These are phyloP conservation scores for Hydra vulgaris DNA, from an alignment of 30 jellyfish, hydroid and myxozoan species.

Conservation along the genomic window DNA sequence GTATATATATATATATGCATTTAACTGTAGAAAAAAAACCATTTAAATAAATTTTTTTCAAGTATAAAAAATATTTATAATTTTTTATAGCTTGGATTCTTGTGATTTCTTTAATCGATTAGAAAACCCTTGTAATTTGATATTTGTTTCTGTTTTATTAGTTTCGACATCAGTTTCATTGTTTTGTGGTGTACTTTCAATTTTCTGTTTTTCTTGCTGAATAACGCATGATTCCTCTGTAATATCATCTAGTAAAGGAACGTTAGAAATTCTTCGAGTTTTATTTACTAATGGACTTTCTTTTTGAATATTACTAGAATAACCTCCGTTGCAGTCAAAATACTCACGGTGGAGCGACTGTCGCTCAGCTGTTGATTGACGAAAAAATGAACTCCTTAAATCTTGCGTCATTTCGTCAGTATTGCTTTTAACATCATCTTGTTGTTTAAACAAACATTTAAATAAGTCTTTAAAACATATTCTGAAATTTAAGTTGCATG, in stretches of 20 bases:
- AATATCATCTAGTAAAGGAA: background rate
- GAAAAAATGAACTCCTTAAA: conserved; percentile 2
- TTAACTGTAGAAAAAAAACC: too few relatives aligned
- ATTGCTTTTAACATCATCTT: background rate
- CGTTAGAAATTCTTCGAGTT: background rate
- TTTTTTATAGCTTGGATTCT: background rate
- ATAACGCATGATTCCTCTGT: background rate
- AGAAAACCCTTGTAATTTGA: background rate
- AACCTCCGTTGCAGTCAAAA: background rate
- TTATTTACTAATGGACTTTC: background rate
- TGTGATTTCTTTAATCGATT: background rate
- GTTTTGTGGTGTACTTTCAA: background rate
- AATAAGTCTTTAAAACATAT: conserved; percentile 45
- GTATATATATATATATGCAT: too few relatives aligned
- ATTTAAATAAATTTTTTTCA: too few relatives aligned
- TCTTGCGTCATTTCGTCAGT: conserved; percentile 2
- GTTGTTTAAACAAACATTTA: background rate
- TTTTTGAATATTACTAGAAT: background rate
- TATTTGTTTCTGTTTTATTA: background rate
- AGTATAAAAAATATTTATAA: too few relatives aligned
- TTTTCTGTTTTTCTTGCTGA: background rate
- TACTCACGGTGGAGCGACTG: background rate
- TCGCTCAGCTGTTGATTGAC: conserved; percentile 1
- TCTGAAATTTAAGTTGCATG: conserved; percentile 57
- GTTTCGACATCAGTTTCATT: background rate